These are phyloP conservation scores for Timema podura DNA, from an alignment of 2,888 invertebrate genomes.

Conservation along the genomic window DNA sequence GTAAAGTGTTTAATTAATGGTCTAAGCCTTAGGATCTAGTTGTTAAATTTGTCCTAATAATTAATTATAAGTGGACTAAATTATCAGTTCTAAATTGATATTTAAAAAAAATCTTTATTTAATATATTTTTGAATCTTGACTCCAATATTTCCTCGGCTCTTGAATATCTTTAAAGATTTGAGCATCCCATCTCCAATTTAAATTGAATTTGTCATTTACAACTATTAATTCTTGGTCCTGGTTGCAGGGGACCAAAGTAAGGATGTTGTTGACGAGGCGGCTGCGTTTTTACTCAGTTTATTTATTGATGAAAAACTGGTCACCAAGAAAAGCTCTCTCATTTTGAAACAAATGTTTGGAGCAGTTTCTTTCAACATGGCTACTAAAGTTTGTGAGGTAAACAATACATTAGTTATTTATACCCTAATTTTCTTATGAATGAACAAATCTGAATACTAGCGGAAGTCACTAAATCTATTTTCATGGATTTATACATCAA, in stretches of 20 bases:
- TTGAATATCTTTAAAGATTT: too few species aligned
- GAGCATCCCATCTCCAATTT: too few species aligned
- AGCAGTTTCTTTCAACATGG: slow-evolving; percentile 48
- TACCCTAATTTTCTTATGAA: too few species aligned
- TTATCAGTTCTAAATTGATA: slow-evolving; percentile 17
- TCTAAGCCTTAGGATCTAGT: too few species aligned
- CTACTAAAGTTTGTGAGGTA: slow-evolving; percentile 48
- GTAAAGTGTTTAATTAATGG: not conserved
- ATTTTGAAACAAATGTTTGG: slow-evolving; percentile 60
- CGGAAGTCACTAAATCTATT: too few species aligned
- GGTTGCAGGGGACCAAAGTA: slow-evolving; percentile 49
- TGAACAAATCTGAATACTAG: too few species aligned
- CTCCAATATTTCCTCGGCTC: too few species aligned
- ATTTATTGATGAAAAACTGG: slow-evolving; percentile 56
- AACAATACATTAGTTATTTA: not conserved
- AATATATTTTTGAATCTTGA: too few species aligned
- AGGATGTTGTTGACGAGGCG: slow-evolving; percentile 60
- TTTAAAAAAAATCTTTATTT: slow-evolving; percentile 11
- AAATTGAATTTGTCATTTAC: slow-evolving; percentile 18
- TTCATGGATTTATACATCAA: too few species aligned
- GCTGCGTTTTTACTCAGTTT: slow-evolving; percentile 56
- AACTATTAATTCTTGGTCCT: slow-evolving; percentile 24
- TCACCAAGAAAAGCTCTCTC: slow-evolving; percentile 55
- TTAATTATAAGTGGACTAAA: slow-evolving; percentile 16
- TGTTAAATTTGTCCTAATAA: slow-evolving; percentile 33